Evolutionary conservation across 1,140 invertebrate genomes (phyloP).

Genomic region (Pararge aegeria): DNA sequence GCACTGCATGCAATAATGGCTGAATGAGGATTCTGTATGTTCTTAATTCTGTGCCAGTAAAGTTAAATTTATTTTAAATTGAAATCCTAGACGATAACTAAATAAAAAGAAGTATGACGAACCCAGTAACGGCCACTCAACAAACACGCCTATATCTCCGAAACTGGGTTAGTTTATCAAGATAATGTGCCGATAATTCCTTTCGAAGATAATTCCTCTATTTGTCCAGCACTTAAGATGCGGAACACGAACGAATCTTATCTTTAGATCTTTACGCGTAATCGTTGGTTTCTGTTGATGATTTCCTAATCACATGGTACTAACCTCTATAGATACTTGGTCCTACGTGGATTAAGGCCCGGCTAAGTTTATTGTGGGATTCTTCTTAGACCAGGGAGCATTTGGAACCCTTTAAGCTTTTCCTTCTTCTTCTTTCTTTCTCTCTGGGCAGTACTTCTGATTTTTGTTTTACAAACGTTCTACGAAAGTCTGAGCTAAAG

Average conservation of each 20-base stretch:
- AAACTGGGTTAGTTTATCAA: conserved; percentile 40
- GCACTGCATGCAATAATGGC: too few relatives aligned
- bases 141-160: conserved; percentile 26
- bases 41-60: too few relatives aligned
- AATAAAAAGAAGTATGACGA: conserved; percentile 7
- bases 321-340: background rate
- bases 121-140: conserved; percentile 19
- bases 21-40: too few relatives aligned
- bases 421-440: too few relatives aligned
- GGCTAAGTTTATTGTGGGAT: too few relatives aligned
- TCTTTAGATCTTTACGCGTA: conserved; percentile 21
- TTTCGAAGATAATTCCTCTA: conserved; percentile 35
- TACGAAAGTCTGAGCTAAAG: too few relatives aligned
- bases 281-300: conserved; percentile 10
- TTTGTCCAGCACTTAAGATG: conserved; percentile 44
- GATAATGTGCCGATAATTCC: conserved; percentile 45
- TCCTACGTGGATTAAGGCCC: too few relatives aligned
- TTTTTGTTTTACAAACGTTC: too few relatives aligned
- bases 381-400: too few relatives aligned
- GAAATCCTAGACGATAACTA: conserved; percentile 13
- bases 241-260: conserved; percentile 26
- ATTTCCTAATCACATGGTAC: conserved; percentile 5
- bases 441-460: too few relatives aligned
- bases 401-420: too few relatives aligned
- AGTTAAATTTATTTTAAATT: background rate